Evolutionary conservation across 1,140 invertebrate species (phyloP).

Genomic region (Phortica variegata): DNA sequence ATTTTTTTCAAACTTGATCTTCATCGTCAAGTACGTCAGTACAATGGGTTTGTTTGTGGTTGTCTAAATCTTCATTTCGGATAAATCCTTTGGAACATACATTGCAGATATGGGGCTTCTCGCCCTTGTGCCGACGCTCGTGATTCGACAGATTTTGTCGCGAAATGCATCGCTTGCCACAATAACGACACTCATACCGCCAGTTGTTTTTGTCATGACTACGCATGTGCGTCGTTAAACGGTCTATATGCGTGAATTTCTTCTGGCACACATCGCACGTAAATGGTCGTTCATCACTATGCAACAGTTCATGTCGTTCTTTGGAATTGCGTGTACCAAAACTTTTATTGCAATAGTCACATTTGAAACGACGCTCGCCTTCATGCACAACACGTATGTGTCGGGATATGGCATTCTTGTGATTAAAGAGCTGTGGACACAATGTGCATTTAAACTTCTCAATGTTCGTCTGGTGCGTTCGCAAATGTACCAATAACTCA

Average conservation of each 20-base stretch:
- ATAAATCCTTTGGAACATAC: slow-evolving; percentile 13
- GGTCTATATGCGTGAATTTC: slow-evolving; percentile 9
- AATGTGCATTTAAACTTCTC: slow-evolving; percentile 47
- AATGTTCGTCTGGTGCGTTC: slow-evolving; percentile 43
- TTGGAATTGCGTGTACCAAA: slow-evolving; percentile 48
- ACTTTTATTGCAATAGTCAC: slow-evolving; percentile 34
- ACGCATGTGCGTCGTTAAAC: slow-evolving; percentile 19
- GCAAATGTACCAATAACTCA: slow-evolving; percentile 43
- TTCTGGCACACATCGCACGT: slow-evolving; percentile 19
- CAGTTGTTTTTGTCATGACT: slow-evolving; percentile 21
- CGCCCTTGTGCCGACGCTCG: slow-evolving; percentile 17
- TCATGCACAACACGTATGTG: slow-evolving; percentile 47
- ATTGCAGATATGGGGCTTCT: slow-evolving; percentile 17
- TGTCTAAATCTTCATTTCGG: slow-evolving; percentile 2
- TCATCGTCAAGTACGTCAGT: no score
- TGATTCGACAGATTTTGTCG: slow-evolving; percentile 26
- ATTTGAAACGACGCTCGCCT: slow-evolving; percentile 38
- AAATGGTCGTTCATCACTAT: slow-evolving; percentile 19
- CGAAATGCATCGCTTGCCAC: slow-evolving; percentile 26
- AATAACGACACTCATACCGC: slow-evolving; percentile 23
- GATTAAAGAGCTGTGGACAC: slow-evolving; percentile 45
- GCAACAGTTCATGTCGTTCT: slow-evolving; percentile 40
- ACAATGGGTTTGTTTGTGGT: background rate
- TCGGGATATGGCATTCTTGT: slow-evolving; percentile 45
- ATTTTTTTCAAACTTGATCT: no score